Base-by-base conservation (phyloP, 1,140 invertebrate genomes). In the Meloidogyne exigua region DNA sequence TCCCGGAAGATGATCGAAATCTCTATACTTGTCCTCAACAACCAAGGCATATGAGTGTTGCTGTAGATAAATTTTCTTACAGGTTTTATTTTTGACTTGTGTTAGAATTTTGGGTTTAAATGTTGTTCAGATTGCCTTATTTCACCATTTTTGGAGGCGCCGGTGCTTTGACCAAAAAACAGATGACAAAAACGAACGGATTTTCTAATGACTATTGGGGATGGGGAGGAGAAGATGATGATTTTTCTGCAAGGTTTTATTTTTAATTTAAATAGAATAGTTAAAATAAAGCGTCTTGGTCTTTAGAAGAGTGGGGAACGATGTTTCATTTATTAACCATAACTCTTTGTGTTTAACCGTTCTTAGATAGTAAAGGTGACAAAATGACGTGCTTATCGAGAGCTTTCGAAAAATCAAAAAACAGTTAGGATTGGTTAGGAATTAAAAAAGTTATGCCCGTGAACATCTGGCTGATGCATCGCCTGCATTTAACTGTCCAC, bases 131-230 rank as follows among this genome's bases (percentile, higher is more conserved):
- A 39, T 42, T 75, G 74, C 85, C 85, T 18, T 87, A 87, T 77
- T 76, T 64, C n/a, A 57, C 84, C 10, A 82, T 87, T 12, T 87
- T 97, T 88, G 91, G 91, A 23, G 91, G 91, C 9, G 91, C 91
- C 2, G 89, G 90, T 77, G 90, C 90, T 12, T 88, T 92, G 73
- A 88, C 85, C 63, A 87, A 88, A 9, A 88, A 91, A 36, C 91
- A 92, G 76, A 94, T 92, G 87, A 89, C 91, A 76, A 88, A 89
- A 81, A 91, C 94, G 11, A 97, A 98, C 89, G 95, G 95, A 3
- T 96, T 95, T 90, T 94, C 93, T 13, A 96, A 95, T 89, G 88
- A 91, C 32, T 95, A 93, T 88, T 94, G 91, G 90, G 94, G 93
- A 0, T 94, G 92, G 85, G 85, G 85, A 21, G 86, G 86, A 3